These are phyloP conservation scores for Temnothorax nylanderi DNA, from an alignment of 1,140 invertebrate genomes.

Conservation along the genomic window DNA sequence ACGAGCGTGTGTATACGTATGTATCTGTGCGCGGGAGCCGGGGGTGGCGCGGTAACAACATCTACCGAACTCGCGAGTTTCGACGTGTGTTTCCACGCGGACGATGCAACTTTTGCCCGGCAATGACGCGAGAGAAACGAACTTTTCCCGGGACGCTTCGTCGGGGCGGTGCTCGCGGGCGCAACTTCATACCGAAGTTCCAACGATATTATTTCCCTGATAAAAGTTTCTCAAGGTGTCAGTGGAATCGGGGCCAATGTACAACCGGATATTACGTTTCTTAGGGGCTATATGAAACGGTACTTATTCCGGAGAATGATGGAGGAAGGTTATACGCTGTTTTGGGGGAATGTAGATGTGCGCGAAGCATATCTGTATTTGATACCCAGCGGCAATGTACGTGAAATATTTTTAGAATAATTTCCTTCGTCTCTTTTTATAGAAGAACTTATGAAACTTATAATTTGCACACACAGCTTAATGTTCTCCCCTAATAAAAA, in stretches of 20 bases:
- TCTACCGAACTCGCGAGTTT: conserved; percentile 56
- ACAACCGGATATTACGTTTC: conserved; percentile 72
- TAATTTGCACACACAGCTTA: neutral
- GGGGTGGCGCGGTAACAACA: conserved; percentile 43
- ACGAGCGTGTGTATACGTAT: conserved; percentile 32
- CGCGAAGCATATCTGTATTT: neutral
- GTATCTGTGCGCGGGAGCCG: conserved; percentile 20
- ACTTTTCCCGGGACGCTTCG: conserved; percentile 56
- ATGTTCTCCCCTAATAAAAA: neutral
- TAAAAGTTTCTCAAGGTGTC: conserved; percentile 71
- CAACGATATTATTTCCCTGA: conserved; percentile 73
- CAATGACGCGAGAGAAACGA: conserved; percentile 58
- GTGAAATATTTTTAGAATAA: conserved; percentile 14
- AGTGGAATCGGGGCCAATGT: conserved; percentile 69
- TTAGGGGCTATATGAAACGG: conserved; percentile 40
- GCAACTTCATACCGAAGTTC: conserved; percentile 68
- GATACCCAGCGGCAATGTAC: neutral
- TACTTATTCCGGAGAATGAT: conserved; percentile 45
- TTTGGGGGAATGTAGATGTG: conserved; percentile 32
- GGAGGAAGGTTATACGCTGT: conserved; percentile 37
- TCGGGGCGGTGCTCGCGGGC: conserved; percentile 25
- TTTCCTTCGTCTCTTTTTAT: neutral
- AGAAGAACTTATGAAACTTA: neutral
- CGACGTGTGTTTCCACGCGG: conserved; percentile 65
- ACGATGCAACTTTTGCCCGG: conserved; percentile 63